phyloP scores from a whole-genome alignment of 2,797 vertebrate species.

The Rhinogobio ventralis region DNA sequence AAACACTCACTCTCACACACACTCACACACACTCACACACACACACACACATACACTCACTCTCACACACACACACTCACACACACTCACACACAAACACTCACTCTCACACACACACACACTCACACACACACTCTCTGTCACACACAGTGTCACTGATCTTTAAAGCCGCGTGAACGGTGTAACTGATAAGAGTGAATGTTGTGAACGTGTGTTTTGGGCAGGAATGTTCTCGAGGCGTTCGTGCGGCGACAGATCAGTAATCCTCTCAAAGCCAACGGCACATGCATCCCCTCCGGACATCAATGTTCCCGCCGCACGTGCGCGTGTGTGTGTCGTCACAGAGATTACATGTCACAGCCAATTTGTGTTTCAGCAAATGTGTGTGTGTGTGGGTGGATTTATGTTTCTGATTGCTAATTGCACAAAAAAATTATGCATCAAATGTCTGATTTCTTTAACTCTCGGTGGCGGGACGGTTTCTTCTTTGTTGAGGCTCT shows the following conservation, averaged over 20 bases:
- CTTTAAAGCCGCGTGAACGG: constrained; percentile 62
- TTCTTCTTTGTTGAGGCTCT: constrained; percentile 57
- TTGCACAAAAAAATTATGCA: constrained; percentile 63
- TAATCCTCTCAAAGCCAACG: constrained; percentile 83
- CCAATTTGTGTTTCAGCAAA: constrained; percentile 66
- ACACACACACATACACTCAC: too few species aligned
- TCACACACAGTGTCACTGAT: too few species aligned
- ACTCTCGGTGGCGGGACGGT: background rate
- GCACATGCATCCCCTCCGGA: constrained; percentile 74
- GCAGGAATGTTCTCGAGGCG: constrained; percentile 73
- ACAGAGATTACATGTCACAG: constrained; percentile 76
- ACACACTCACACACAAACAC: too few species aligned
- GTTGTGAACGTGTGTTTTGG: constrained; percentile 69
- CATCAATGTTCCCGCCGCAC: constrained; percentile 61
- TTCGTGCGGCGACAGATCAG: constrained; percentile 67
- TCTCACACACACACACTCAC: too few species aligned
- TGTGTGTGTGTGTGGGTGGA: constrained; percentile 36
- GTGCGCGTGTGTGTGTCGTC: constrained; percentile 52
- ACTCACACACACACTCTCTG: constrained; percentile 22
- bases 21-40: too few species aligned
- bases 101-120: background rate
- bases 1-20: too few species aligned
- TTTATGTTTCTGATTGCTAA: constrained; percentile 73
- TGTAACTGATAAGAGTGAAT: constrained; percentile 71
- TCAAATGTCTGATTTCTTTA: constrained; percentile 19